phyloP scores from a whole-genome alignment of 2,113 vertebrate species.

The Pituophis catenifer region DNA sequence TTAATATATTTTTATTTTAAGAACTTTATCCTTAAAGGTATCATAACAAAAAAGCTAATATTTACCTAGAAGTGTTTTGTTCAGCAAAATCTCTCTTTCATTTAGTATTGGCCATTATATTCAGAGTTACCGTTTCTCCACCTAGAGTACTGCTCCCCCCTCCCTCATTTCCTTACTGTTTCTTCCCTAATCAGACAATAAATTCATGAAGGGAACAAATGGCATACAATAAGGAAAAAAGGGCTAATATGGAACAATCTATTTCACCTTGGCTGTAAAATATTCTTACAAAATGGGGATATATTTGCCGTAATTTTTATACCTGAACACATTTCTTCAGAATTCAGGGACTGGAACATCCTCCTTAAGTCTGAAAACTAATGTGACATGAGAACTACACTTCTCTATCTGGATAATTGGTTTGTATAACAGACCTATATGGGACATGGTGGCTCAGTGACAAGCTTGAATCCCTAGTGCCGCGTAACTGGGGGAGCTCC shows the following conservation, averaged over 20 bases:
- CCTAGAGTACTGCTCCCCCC: not conserved
- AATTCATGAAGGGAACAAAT: not conserved
- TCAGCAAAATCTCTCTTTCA: not conserved
- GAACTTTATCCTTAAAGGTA: not conserved
- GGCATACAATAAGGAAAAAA: not conserved
- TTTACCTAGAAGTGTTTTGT: not conserved
- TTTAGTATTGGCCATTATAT: not conserved
- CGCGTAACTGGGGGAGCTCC: too few relatives aligned
- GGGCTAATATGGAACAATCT: not conserved
- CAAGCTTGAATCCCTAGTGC: too few relatives aligned
- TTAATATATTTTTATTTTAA: not conserved
- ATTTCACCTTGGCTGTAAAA: not conserved
- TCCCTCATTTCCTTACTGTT: not conserved
- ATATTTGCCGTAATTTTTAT: not conserved
- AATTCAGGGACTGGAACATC: not conserved
- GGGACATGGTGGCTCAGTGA: too few relatives aligned
- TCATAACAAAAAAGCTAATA: not conserved
- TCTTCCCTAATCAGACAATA: not conserved
- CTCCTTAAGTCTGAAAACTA: not conserved
- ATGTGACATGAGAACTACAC: not conserved
- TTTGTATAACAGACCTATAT: not conserved
- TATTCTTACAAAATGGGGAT: not conserved
- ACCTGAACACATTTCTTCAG: not conserved
- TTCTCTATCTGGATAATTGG: not conserved
- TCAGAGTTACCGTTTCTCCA: not conserved